Evolutionary conservation across 2,888 invertebrate genomes (phyloP), one percentile per base, ranked within the genome.

Genomic region (Zhengitettix transpicula): DNA sequence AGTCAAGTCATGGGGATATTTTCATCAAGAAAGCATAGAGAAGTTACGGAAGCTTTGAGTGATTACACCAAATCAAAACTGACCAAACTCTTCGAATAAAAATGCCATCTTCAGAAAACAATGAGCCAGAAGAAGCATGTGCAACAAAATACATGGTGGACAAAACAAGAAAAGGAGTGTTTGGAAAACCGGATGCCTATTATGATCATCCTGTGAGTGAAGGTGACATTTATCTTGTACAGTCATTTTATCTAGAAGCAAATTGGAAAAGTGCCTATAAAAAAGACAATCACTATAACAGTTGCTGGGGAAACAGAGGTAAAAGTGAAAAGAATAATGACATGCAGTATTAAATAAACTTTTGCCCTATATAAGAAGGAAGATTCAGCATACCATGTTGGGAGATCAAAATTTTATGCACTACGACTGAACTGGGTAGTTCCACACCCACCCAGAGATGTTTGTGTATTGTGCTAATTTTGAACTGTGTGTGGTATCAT

Each of bases 381-480:
- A 47, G 14, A 47, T 47, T n/a, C 47, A 14, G 47, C 8, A n/a
- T 8, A 1, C 9, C 47, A 47, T 8, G 8, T 47, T 47, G 47
- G 47, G 1, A 47, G 47, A 47, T 47, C 2, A 47, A 47, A 47
- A 7, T 5, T 63, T 57, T 59, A 59, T 52, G 53, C 58, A 15
- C 53, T 59, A 40, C 55, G 57, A 55, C 60, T 56, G 12, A 61
- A 59, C 47, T 57, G 58, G 52, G n/a, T n/a, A n/a, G n/a, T n/a
- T n/a, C n/a, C n/a, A n/a, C n/a, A n/a, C n/a, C n/a, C n/a, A n/a
- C n/a, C n/a, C n/a, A 55, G 40, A 40, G 57, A 62, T 44, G 52
- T 58, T 42, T 61, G 58, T 63, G 28, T 60, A 61, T 60, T 62
- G 61, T 58, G 61, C 61, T 1, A 63, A 60, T 60, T 61, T 61